Conservation (phyloP, 2,113 vertebrate genomes). For the Misgurnus mizolepis region DNA sequence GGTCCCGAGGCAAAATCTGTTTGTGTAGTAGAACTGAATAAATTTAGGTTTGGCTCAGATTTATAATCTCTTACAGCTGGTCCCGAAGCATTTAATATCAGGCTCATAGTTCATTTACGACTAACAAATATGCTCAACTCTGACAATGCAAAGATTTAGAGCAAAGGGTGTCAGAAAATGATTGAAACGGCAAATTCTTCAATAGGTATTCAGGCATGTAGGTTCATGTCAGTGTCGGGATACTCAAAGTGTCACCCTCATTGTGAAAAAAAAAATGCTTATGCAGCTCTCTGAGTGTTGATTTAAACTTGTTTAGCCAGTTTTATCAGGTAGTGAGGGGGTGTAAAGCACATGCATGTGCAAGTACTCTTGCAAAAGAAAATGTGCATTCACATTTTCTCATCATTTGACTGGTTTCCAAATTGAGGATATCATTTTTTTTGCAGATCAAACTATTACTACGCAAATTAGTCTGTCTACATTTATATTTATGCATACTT, state of each 20-base stretch:
- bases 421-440: neutral
- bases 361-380: neutral
- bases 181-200: conserved; percentile 37
- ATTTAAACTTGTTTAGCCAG: conserved; percentile 44
- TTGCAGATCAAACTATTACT: too few species aligned
- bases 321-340: conserved; percentile 29
- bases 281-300: neutral
- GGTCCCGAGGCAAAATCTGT: conserved; percentile 41
- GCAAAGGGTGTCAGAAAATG: conserved; percentile 27
- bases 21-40: conserved; percentile 34
- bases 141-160: conserved; percentile 28
- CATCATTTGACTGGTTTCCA: neutral
- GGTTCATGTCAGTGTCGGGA: conserved; percentile 52
- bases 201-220: conserved; percentile 49
- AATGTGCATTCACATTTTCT: too few species aligned
- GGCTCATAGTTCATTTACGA: neutral
- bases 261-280: conserved; percentile 44
- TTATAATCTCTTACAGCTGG: conserved; percentile 20
- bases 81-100: conserved; percentile 25
- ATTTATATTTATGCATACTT: too few species aligned
- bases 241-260: conserved; percentile 38
- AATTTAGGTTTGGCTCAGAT: conserved; percentile 28
- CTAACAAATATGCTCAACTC: conserved; percentile 1
- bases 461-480: too few species aligned
- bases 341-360: neutral